phyloP scores from a whole-genome alignment of 2,113 vertebrate genomes.

The zebrafish (Danio rerio) region DNA sequence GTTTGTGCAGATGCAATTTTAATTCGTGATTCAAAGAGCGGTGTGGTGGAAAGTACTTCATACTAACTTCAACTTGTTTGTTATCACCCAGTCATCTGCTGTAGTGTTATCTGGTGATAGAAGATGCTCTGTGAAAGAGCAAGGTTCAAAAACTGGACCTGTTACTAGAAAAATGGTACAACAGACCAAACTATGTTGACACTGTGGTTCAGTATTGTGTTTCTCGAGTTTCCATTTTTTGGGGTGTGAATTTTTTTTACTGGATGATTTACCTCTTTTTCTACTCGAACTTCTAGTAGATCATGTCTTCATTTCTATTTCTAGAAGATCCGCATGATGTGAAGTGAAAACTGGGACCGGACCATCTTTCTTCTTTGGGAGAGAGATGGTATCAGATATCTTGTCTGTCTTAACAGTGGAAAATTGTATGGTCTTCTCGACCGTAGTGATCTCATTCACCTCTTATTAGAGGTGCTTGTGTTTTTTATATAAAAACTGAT shows the following conservation, averaged over 20 bases:
- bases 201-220: slow-evolving; percentile 11
- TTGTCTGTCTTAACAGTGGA: slow-evolving; percentile 2
- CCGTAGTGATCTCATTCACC: slow-evolving; percentile 16
- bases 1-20: slow-evolving; percentile 10
- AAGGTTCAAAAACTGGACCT: slow-evolving; percentile 41
- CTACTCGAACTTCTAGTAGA: slow-evolving; percentile 37
- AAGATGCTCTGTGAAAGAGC: slow-evolving; percentile 39
- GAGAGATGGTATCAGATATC: slow-evolving; percentile 11
- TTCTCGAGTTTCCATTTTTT: slow-evolving; percentile 24
- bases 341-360: slow-evolving; percentile 13
- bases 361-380: background rate
- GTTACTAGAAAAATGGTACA: slow-evolving; percentile 29
- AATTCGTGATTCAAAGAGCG: background rate
- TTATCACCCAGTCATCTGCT: slow-evolving; percentile 39
- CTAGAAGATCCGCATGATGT: slow-evolving; percentile 8
- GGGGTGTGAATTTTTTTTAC: background rate
- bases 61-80: slow-evolving; percentile 25
- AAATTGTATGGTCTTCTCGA: slow-evolving; percentile 3
- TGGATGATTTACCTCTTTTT: slow-evolving; percentile 48
- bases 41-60: background rate
- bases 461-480: slow-evolving; percentile 17
- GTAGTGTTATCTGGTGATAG: slow-evolving; percentile 44
- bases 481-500: slow-evolving; percentile 3
- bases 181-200: slow-evolving; percentile 38
- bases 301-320: slow-evolving; percentile 14